Percentiles rank a stretch among this genome's conserved stretches.
Conservation (phyloP, 2,113 vertebrate genomes). For the Vireo altiloquus region DNA sequence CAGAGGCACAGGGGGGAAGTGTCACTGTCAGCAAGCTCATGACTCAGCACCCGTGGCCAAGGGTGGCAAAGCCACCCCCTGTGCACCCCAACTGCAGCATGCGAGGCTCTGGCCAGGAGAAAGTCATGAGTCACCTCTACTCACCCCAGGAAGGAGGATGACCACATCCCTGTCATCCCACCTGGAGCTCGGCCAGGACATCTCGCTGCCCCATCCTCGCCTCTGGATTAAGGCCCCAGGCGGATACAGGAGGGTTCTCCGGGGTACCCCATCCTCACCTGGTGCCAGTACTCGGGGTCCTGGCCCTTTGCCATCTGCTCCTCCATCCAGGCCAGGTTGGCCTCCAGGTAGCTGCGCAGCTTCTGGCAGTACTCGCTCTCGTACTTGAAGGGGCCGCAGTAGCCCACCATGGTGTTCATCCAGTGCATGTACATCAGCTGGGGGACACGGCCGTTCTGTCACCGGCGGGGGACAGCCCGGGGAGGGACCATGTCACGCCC, state of each 20-base stretch:
- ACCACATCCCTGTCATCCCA: not conserved
- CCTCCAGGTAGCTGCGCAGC: constrained; percentile 82
- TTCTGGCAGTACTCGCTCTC: constrained; percentile 81
- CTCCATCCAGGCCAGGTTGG: constrained; percentile 88
- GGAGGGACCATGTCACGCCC: not conserved
- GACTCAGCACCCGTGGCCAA: not conserved
- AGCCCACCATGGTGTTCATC: constrained; percentile 92
- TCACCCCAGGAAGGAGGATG: not conserved
- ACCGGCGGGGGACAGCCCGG: accelerated
- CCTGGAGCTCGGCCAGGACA: not conserved
- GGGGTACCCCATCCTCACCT: constrained; percentile 71
- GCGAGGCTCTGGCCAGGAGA: accelerated
- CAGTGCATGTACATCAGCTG: constrained; percentile 96
- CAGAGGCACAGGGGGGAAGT: not conserved
- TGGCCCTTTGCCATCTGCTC: constrained; percentile 69
- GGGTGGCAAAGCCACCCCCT: not conserved
- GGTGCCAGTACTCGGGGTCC: constrained; percentile 85
- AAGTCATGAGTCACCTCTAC: not conserved
- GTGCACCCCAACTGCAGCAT: not conserved
- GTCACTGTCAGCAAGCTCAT: not conserved
- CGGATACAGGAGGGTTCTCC: accelerated
- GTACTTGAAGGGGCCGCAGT: constrained; percentile 85
- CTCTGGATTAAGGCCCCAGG: not conserved
- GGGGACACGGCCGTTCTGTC: accelerated
- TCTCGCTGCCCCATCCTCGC: accelerated